Evolutionary conservation across 2,888 invertebrate species (phyloP).

Genomic region (Acanthopleura granulata): DNA sequence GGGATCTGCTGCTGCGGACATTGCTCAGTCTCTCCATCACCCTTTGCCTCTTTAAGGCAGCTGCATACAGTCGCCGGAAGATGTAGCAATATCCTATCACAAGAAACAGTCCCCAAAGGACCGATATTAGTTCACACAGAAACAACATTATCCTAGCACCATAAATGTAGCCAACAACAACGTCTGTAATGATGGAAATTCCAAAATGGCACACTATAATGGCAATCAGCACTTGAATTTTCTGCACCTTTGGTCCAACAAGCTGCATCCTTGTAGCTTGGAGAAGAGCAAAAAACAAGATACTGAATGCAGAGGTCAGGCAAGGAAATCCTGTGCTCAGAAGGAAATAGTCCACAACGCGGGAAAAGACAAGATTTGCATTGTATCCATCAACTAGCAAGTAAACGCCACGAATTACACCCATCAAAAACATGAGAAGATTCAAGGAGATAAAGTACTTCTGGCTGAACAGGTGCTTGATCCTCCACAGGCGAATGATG

Average conservation of each 20-base stretch:
- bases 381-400: constrained; percentile 94
- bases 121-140: constrained; percentile 83
- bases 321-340: constrained; percentile 89
- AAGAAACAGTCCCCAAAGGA: constrained; percentile 85
- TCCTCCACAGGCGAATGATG: constrained; percentile 86
- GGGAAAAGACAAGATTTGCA: constrained; percentile 83
- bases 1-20: background rate
- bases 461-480: constrained; percentile 87
- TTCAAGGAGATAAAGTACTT: constrained; percentile 90
- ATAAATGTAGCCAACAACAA: constrained; percentile 69
- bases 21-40: constrained; percentile 42
- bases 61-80: constrained; percentile 59
- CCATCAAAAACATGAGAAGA: constrained; percentile 84
- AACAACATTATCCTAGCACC: constrained; percentile 57
- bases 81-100: constrained; percentile 82
- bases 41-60: constrained; percentile 63
- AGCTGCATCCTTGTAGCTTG: constrained; percentile 77
- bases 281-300: constrained; percentile 86
- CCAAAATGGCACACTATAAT: constrained; percentile 84
- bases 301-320: constrained; percentile 89
- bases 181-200: constrained; percentile 85
- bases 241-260: constrained; percentile 74
- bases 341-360: constrained; percentile 83
- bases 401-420: constrained; percentile 83
- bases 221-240: constrained; percentile 83